Evolutionary conservation across 2,113 vertebrate genomes (phyloP), one percentile per base, ranked within the genome.

Genomic region (Mionectes macconnelli): DNA sequence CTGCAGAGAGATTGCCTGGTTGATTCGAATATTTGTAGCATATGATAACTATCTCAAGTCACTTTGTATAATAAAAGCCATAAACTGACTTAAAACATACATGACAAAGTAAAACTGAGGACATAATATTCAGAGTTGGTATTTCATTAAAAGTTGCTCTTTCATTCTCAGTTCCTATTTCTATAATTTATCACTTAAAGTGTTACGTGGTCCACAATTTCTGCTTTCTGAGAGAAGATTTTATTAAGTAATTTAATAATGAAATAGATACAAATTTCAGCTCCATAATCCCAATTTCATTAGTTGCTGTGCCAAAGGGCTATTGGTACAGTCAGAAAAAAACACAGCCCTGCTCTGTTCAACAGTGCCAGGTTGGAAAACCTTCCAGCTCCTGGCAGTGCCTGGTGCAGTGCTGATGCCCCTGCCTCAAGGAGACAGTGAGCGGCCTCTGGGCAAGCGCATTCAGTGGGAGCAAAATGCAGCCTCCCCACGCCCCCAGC

Each of bases 271-370:
- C 24, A 95, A 83, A 94, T 85, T 89, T 94, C 74, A 84, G 74
- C 63, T 93, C 77, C 63, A 59, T 89, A 90, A 93, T 93, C 79
- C 80, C 42, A 94, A 89, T 96, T 82, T 91, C 89, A 81, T 94
- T 82, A 87, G 50, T 57, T 94, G 73, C 59, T 94, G 95, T 91
- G 67, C 86, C 72, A 85, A 86, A 23, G 21, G 35, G 33, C 81
- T 72, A 35, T 62, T 74, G 66, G 73, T 72, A 91, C 30, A 52
- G 31, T 68, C 67, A 96, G 66, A 80, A 59, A 70, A 90, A 93
- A 95, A 50, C 49, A 67, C 44, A 81, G 69, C 42, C 69, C 17
- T 57, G 44, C 25, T 94, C 39, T 74, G 14, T 70, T 88, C 24
- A 9, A 16, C 31, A 92, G 39, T 35, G 4, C 18, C 42, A 73